Conservation (phyloP, 2,113 vertebrate genomes). For the Pomatostomus ruficeps region DNA sequence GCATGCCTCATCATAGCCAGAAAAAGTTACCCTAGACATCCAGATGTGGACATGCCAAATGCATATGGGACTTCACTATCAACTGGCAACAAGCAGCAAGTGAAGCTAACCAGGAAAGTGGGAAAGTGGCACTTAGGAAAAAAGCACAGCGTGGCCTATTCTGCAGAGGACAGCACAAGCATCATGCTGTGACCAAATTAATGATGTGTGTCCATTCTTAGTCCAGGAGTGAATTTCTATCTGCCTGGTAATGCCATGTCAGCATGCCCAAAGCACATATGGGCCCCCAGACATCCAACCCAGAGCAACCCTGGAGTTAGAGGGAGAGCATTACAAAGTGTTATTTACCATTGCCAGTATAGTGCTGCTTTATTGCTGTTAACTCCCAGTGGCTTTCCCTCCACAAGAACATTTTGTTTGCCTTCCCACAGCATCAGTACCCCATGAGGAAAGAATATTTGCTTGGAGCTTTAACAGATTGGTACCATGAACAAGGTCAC, state of each 20-base stretch:
- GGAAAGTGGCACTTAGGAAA: neutral
- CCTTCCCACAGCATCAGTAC: neutral
- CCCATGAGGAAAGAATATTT: neutral
- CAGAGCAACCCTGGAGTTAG: neutral
- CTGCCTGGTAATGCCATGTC: neutral
- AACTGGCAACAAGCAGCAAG: neutral
- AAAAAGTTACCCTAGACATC: neutral
- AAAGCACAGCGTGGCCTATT: neutral
- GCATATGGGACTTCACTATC: neutral
- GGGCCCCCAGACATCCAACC: neutral
- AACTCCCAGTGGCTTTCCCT: neutral
- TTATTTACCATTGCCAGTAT: neutral
- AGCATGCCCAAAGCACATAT: accelerated
- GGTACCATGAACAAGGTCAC: neutral
- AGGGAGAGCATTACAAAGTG: neutral
- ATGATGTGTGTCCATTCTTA: neutral
- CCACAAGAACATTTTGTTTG: neutral
- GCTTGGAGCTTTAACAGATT: neutral
- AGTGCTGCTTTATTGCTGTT: neutral
- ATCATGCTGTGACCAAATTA: neutral
- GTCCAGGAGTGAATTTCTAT: neutral
- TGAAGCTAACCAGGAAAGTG: neutral
- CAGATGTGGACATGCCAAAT: neutral
- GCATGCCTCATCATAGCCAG: neutral
- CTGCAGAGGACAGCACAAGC: neutral